Percentiles rank a stretch among this genome's conserved stretches.
These are phyloP conservation scores for Bombycilla garrulus DNA, from an alignment of 2,113 vertebrate species.

Conservation along the genomic window DNA sequence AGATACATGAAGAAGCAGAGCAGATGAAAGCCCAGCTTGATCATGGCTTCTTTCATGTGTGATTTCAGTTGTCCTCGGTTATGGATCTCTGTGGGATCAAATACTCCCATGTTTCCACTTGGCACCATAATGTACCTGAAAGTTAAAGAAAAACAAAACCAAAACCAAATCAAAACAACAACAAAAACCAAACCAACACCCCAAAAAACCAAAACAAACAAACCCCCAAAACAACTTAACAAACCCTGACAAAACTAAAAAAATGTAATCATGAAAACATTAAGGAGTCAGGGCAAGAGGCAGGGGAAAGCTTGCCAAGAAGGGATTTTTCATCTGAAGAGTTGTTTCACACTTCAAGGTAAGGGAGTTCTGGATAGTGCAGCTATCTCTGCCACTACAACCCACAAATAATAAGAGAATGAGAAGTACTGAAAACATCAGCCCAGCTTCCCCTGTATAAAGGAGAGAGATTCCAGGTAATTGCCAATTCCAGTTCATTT, in stretches of 20 bases:
- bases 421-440: neutral
- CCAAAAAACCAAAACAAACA: neutral
- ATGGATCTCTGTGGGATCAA: constrained; percentile 98
- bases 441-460: neutral
- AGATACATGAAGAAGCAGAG: constrained; percentile 99
- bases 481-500: neutral
- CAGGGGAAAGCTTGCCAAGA: neutral
- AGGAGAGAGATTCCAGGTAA: neutral
- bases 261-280: neutral
- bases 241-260: neutral
- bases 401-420: neutral
- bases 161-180: no score
- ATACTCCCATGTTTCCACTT: constrained; percentile 97
- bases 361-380: neutral
- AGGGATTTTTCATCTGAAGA: neutral
- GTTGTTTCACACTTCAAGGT: neutral
- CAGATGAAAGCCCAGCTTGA: constrained; percentile 96
- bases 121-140: constrained; percentile 91
- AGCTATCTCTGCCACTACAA: neutral
- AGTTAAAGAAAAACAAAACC: neutral
- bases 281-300: neutral
- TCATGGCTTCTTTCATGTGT: constrained; percentile 99
- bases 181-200: neutral
- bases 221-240: neutral
- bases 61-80: constrained; percentile 96